phyloP scores from a whole-genome alignment of 2,888 invertebrate species.

The Rhagonycha fulva region DNA sequence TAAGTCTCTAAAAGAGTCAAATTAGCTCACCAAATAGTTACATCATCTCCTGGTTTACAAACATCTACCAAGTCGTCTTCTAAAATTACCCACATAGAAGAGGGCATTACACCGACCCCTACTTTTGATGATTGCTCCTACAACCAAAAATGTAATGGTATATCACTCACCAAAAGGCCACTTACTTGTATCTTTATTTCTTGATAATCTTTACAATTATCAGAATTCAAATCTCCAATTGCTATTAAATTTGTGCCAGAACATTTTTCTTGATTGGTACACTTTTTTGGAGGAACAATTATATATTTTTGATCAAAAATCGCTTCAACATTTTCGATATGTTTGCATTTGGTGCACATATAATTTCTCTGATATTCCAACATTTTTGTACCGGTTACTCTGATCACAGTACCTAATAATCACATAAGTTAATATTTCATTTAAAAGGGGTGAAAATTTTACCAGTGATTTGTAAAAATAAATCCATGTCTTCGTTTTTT shows the following conservation, averaged over 20 bases:
- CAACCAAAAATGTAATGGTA: conserved; percentile 14
- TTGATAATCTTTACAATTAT: conserved; percentile 80
- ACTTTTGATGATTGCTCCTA: conserved; percentile 79
- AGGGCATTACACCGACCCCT: conserved; percentile 73
- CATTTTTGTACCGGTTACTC: conserved; percentile 75
- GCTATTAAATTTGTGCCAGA: conserved; percentile 60
- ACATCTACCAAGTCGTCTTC: conserved; percentile 86
- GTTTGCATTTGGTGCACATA: conserved; percentile 78
- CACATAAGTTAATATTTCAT: background rate
- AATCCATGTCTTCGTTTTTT: conserved; percentile 70
- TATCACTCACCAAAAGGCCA: background rate
- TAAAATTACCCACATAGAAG: conserved; percentile 75
- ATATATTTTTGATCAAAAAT: conserved; percentile 62
- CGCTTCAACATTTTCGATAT: conserved; percentile 67
- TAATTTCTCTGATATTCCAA: conserved; percentile 76
- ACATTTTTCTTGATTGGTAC: conserved; percentile 63
- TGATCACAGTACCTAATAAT: conserved; percentile 72
- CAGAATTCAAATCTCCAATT: conserved; percentile 61
- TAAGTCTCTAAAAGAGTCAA: background rate
- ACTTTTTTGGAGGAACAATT: conserved; percentile 57
- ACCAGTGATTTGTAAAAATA: conserved; percentile 76
- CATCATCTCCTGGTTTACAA: conserved; percentile 89
- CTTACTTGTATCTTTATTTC: conserved; percentile 80
- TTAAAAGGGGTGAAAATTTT: background rate
- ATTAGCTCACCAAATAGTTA: conserved; percentile 72